phyloP scores from a whole-genome alignment of 2,797 vertebrate species.

The Carduelis carduelis region DNA sequence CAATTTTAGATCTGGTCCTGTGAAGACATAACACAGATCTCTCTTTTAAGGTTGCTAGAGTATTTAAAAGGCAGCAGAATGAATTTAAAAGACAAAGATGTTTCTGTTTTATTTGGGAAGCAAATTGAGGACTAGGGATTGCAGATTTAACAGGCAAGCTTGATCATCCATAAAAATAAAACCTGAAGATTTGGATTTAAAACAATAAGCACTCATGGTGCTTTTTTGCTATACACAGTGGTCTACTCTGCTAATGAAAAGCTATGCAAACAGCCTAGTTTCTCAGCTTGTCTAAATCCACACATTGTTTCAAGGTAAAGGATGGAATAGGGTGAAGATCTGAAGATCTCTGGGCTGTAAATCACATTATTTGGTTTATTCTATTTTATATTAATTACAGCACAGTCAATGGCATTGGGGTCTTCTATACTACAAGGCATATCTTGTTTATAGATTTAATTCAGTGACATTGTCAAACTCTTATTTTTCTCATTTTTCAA shows the following conservation, averaged over 20 bases:
- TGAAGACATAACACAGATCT: background rate
- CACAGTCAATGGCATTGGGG: background rate
- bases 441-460: background rate
- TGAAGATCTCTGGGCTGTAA: background rate
- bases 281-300: background rate
- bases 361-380: background rate
- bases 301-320: background rate
- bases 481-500: background rate
- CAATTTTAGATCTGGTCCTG: background rate
- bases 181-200: background rate
- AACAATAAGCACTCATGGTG: fast-evolving
- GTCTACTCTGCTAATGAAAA: background rate
- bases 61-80: background rate
- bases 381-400: background rate
- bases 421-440: background rate
- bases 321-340: background rate
- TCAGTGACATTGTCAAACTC: background rate
- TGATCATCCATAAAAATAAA: background rate
- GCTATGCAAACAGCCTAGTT: background rate
- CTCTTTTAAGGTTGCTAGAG: background rate
- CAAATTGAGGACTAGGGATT: background rate
- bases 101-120: background rate
- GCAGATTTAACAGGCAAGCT: background rate
- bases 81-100: background rate
- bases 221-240: background rate